Conservation (phyloP, 1,140 invertebrate genomes). For the Brachionus koreanus region DNA sequence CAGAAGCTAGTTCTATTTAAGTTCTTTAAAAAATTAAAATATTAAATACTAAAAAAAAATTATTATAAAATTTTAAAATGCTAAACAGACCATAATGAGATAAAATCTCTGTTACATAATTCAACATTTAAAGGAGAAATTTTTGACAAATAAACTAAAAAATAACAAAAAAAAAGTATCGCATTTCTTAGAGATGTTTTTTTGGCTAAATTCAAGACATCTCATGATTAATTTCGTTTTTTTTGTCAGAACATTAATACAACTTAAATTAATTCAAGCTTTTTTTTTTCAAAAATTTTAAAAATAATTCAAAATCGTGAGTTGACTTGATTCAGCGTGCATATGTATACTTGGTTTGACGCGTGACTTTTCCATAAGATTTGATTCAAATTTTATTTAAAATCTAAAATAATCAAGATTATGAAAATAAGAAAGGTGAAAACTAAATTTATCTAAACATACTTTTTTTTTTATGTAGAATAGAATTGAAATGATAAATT, state of each 20-base stretch:
- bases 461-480: not conserved
- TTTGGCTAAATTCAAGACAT: not conserved
- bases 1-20: not conserved
- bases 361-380: not conserved
- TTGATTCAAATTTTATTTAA: not conserved
- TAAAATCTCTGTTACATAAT: not conserved
- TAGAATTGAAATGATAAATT: constrained; percentile 19
- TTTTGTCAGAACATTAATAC: not conserved
- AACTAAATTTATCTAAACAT: not conserved
- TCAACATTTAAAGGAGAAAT: not conserved
- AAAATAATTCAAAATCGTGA: not conserved
- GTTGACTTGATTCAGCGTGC: not conserved
- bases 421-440: constrained; percentile 9
- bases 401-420: constrained; percentile 5
- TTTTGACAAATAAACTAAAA: not conserved
- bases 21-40: not conserved
- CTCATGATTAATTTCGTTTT: not conserved
- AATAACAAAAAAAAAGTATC: not conserved
- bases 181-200: not conserved
- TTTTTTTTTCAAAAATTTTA: not conserved
- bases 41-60: not conserved
- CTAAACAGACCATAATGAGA: not conserved
- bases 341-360: constrained; percentile 8
- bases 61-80: not conserved
- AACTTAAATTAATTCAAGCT: not conserved